Evolutionary conservation across 2,797 vertebrate genomes (phyloP).

Genomic region (Hydrolagus colliei): DNA sequence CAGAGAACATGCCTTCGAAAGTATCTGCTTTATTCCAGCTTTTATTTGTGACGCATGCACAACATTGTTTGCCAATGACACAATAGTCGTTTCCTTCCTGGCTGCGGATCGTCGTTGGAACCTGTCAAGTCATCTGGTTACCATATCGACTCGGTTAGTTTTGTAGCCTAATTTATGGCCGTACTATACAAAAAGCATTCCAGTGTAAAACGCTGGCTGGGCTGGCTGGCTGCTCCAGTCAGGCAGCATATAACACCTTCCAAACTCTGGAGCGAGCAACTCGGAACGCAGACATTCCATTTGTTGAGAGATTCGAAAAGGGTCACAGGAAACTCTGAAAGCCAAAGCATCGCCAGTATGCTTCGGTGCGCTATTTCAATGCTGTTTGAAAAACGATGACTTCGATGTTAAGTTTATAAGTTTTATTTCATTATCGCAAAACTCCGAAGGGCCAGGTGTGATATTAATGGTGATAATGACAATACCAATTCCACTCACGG

Average conservation of each 20-base stretch:
- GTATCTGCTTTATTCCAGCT: not conserved
- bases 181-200: not conserved
- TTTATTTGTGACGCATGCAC: constrained; percentile 4
- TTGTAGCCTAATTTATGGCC: constrained; percentile 11
- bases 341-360: not conserved
- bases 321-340: not conserved
- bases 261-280: not conserved
- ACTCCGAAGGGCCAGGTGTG: not conserved
- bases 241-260: not conserved
- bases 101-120: constrained; percentile 20
- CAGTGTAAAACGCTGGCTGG: not conserved
- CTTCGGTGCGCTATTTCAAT: not conserved
- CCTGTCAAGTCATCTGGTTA: constrained; percentile 26
- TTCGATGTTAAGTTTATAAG: not conserved
- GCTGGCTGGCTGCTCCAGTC: not conserved
- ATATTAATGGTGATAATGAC: too few species aligned
- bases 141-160: constrained; percentile 5
- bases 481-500: too few species aligned
- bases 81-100: constrained; percentile 1
- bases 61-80: constrained; percentile 18
- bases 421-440: not conserved
- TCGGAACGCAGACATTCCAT: not conserved
- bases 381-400: not conserved
- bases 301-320: not conserved
- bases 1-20: not conserved